Base-by-base conservation (phyloP, 2,113 vertebrate species). In the Myotis yumanensis region DNA sequence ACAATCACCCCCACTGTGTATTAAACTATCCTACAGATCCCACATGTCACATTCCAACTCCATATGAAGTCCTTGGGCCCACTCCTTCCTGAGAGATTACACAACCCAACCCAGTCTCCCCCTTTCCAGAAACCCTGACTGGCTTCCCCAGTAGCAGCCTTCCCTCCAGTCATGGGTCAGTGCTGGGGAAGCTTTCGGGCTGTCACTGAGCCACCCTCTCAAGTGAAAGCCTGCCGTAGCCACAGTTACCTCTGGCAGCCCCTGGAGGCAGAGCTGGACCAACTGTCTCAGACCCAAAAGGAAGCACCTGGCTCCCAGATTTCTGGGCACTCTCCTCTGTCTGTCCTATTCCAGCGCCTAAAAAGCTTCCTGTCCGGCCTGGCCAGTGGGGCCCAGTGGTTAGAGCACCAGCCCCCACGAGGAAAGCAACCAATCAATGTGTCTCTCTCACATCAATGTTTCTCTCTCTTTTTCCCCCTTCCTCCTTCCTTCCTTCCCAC, bases 1-100 rank as follows among this genome's bases (percentile, higher is more conserved):
- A 32, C 73, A 35, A 12, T 66, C 4, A 46, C 18, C 18, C 7
- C 14, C n/a, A 4, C 10, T 7, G 25, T 43, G 30, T 40, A 30
- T 37, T 48, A 14, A 87, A 54, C 35, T 43, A 30, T 20, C 43
- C 14, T 71, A 22, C 2, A 84, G 54, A 86, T 37, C 23, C 46
- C 23, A 30, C 3, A 6, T 25, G n/a, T 20, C 46, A 62, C 8
- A 15, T 1, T 18, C 10, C 2, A 5, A 28, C 1, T 16, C 30
- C 28, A 4, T 18, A 1, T 11, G 43, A 71, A 87, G n/a, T 48
- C 30, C 3, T 54, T 9, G 32, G 23, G 20, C 8, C 2, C 35
- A 4, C 7, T 40, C 28, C 85, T 84, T 20, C 12, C 7, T 32
- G 71, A 69, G 72, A 52, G 77, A 20, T 23, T 3, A 11, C 4